A percentile compares a stretch with the other conserved stretches of the same genome.
phyloP scores from a whole-genome alignment of 1,140 invertebrate genomes.

The Ostrea edulis region DNA sequence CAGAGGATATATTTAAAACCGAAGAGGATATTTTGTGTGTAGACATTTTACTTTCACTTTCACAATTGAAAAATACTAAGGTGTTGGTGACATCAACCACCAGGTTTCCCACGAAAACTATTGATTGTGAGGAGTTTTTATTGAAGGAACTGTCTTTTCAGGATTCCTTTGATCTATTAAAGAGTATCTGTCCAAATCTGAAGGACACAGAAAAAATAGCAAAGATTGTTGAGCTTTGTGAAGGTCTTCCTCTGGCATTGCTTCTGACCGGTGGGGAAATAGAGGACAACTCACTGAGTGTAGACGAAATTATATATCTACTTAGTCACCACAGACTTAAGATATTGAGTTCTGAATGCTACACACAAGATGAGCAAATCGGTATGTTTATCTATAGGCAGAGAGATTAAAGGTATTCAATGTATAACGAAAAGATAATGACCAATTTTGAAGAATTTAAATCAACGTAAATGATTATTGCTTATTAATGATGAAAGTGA shows the following conservation, averaged over 20 bases:
- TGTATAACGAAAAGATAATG: too few relatives aligned
- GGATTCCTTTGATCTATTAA: conserved; percentile 44
- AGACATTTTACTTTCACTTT: conserved; percentile 10
- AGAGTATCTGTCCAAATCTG: conserved; percentile 41
- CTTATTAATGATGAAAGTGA: too few relatives aligned
- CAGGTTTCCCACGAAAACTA: neutral
- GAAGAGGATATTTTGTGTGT: neutral
- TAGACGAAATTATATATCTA: conserved; percentile 38
- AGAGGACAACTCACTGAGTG: conserved; percentile 9
- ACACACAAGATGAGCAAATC: conserved; percentile 41
- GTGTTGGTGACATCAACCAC: conserved; percentile 46
- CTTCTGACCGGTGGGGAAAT: conserved; percentile 44
- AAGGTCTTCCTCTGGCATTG: conserved; percentile 53
- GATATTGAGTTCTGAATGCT: conserved; percentile 44
- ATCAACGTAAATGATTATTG: too few relatives aligned
- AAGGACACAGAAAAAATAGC: conserved; percentile 27
- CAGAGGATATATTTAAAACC: conserved; percentile 49
- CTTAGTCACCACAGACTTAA: conserved; percentile 42
- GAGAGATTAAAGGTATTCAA: too few relatives aligned
- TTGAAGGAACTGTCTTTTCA: neutral
- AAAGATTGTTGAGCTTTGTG: conserved; percentile 44
- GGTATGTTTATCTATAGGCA: neutral
- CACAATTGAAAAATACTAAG: conserved; percentile 34
- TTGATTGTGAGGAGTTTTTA: neutral
- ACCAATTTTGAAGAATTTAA: too few relatives aligned